Evolutionary conservation across 2,797 vertebrate species (phyloP), one percentile per base, ranked within the genome.

Genomic region (Craterocephalus amniculus): DNA sequence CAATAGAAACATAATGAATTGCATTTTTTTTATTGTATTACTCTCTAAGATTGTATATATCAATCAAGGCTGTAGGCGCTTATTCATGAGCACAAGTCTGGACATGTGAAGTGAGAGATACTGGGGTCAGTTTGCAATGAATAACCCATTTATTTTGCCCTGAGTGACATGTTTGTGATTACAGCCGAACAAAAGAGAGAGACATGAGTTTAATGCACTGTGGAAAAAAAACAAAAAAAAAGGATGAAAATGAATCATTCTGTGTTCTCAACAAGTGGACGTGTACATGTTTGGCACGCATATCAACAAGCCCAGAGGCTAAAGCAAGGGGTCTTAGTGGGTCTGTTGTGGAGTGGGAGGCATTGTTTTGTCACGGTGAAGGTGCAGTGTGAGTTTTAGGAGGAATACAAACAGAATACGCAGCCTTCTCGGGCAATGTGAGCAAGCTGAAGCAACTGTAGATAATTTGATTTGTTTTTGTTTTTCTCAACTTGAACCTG

Each of bases 301-400:
- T 43, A 67, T 56, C 77, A 76, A 81, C 78, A 78, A 87, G 81
- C 87, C 88, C 69, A 80, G 81, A 62, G 88, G 86, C 85, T 75
- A 35, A 78, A 76, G 87, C 68, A 29, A 67, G 64, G 79, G 83
- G 81, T 84, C 80, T 74, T 70, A 9, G 67, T 52, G 70, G 87
- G 81, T 87, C 86, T 83, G 78, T 80, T 87, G 59, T 83, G 80
- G 83, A 88, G 88, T 91, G 87, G 88, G 88, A 87, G 88, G 85
- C 56, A 75, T 76, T 91, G 85, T 84, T 87, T 80, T 89, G 81
- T 85, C 80, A 83, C n/a, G 71, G 81, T 76, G 40, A 86, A 87
- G 87, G 87, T 88, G 85, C 79, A 87, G 40, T 20, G 40, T 18
- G 20, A 70, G 71, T 85, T 83, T 82, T 61, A 52, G 63, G 54